phyloP scores from a whole-genome alignment of 2,888 invertebrate genomes.

The Raillietiella orientalis region DNA sequence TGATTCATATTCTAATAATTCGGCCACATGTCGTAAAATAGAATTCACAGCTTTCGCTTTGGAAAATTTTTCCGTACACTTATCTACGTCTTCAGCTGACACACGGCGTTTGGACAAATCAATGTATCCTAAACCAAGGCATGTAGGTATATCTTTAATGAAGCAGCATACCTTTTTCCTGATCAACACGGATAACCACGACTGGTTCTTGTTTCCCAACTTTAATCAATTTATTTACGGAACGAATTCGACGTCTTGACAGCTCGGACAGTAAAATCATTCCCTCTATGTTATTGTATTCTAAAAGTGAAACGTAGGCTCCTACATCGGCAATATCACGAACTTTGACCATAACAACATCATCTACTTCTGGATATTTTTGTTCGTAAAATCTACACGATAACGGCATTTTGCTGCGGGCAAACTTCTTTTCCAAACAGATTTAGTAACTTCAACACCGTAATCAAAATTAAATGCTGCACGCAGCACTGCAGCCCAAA shows the following conservation, averaged over 20 bases:
- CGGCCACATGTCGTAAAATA: conserved; percentile 85
- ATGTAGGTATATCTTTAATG: not conserved
- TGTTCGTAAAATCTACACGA: conserved; percentile 90
- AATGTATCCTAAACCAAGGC: conserved; percentile 48
- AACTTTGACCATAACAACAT: conserved; percentile 98
- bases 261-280: conserved; percentile 96
- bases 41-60: conserved; percentile 97
- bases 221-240: conserved; percentile 93
- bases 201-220: conserved; percentile 97
- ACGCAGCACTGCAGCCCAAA: too few relatives aligned
- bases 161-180: conserved; percentile 53
- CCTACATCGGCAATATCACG: conserved; percentile 91
- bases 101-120: conserved; percentile 97
- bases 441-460: too few relatives aligned
- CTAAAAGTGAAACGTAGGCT: conserved; percentile 84
- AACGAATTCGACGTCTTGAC: conserved; percentile 89
- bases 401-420: conserved; percentile 31
- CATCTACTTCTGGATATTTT: conserved; percentile 90
- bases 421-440: too few relatives aligned
- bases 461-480: too few relatives aligned
- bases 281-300: conserved; percentile 96
- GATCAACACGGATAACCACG: conserved; percentile 92
- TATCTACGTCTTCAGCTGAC: conserved; percentile 85
- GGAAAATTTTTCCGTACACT: conserved; percentile 91
- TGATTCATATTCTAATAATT: conserved; percentile 57